These are phyloP conservation scores for Halcyon malimbica DNA, from an alignment of 2,113 vertebrate species.

Conservation along the genomic window DNA sequence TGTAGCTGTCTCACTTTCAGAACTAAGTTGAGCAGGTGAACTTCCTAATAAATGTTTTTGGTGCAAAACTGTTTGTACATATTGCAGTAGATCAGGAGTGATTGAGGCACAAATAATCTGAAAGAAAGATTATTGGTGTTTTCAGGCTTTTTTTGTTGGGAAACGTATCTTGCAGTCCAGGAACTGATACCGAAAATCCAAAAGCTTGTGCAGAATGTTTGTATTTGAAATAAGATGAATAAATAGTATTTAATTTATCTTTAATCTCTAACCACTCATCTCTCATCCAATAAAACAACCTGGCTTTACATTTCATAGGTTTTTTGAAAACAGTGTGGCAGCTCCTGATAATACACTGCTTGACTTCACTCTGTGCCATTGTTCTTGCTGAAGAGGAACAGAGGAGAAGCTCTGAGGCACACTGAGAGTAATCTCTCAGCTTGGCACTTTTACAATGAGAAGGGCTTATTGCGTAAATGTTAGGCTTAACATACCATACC, in stretches of 20 bases:
- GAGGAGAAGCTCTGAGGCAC: neutral
- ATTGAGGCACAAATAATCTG: neutral
- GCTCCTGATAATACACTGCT: neutral
- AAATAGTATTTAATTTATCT: neutral
- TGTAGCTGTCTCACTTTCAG: neutral
- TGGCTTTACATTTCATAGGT: neutral
- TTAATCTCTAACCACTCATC: neutral
- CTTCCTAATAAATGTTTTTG: neutral
- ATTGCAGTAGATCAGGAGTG: neutral
- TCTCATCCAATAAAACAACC: neutral
- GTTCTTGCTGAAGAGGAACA: neutral
- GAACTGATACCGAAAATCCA: neutral
- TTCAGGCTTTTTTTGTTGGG: neutral
- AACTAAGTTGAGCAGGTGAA: neutral
- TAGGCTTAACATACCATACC: conserved; percentile 9
- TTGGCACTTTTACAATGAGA: neutral
- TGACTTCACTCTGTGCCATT: neutral
- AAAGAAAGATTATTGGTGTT: neutral
- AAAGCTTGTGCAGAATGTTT: neutral
- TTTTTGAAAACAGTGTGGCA: neutral
- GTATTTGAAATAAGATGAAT: neutral
- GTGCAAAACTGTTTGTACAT: neutral
- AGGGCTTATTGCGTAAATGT: neutral
- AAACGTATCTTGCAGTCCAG: neutral
- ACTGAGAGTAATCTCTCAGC: neutral